phyloP scores from a whole-genome alignment of 2,797 vertebrate genomes.

The Brachymystax lenok region DNA sequence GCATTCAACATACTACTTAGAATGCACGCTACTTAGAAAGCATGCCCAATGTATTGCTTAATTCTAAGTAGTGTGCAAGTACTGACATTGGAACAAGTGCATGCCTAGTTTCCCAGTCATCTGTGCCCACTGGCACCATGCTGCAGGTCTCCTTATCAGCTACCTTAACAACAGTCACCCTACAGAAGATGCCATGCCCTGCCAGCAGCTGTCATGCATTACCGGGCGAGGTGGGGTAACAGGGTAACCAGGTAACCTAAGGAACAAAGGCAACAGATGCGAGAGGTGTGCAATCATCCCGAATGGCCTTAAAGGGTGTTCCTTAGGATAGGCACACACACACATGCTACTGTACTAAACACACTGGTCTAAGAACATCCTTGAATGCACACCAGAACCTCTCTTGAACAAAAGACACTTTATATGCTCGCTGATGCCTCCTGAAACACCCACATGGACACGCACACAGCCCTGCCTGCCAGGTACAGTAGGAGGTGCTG shows the following conservation, averaged over 20 bases:
- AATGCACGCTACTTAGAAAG: not conserved
- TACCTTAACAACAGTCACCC: not conserved
- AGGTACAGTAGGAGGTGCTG: not conserved
- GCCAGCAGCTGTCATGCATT: constrained; percentile 12
- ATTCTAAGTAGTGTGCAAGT: not conserved
- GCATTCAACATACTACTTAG: not conserved
- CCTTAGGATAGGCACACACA: constrained; percentile 7
- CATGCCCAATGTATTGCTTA: not conserved
- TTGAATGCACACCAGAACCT: not conserved
- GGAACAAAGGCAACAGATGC: constrained; percentile 65
- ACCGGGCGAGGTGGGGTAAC: constrained; percentile 38
- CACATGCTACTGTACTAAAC: not conserved
- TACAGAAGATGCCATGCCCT: not conserved
- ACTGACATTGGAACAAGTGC: not conserved
- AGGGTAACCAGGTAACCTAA: constrained; percentile 61
- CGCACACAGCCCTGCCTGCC: not conserved
- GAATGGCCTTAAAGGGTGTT: constrained; percentile 48
- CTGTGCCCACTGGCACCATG: not conserved
- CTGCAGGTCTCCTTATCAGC: not conserved
- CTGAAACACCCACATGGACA: constrained; percentile 16
- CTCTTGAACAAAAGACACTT: not conserved
- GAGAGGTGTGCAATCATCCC: constrained; percentile 63
- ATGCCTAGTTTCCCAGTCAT: not conserved
- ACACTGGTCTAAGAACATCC: constrained; percentile 2
- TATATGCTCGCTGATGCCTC: not conserved